phyloP scores from a whole-genome alignment of 2,113 vertebrate species.

The Neoarius graeffei region DNA sequence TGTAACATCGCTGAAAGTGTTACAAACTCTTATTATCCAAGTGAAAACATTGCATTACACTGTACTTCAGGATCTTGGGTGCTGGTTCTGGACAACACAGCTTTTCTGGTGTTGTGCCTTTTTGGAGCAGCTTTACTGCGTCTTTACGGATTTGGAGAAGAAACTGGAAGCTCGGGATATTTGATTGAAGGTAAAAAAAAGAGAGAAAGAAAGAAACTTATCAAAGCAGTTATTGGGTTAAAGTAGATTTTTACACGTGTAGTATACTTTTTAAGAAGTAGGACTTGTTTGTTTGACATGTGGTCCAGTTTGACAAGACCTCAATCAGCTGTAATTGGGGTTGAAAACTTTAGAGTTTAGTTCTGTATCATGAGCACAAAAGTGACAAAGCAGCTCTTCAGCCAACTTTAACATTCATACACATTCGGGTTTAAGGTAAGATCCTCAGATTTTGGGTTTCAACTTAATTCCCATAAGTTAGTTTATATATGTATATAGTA shows the following conservation, averaged over 20 bases:
- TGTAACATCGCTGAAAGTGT: slow-evolving; percentile 36
- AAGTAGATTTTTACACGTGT: neutral
- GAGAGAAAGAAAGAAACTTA: too few species aligned
- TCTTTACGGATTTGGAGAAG: slow-evolving; percentile 38
- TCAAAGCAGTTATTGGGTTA: neutral
- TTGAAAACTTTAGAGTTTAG: too few species aligned
- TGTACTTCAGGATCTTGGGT: neutral
- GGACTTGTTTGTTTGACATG: neutral
- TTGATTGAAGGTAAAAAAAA: slow-evolving; percentile 49
- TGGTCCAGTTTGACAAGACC: neutral
- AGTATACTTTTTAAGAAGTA: neutral
- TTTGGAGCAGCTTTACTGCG: neutral
- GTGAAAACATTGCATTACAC: slow-evolving; percentile 24
- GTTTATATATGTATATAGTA: too few species aligned
- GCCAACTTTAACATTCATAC: neutral
- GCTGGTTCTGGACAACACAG: neutral
- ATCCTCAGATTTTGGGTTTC: neutral
- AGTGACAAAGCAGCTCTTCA: neutral
- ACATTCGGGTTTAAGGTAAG: neutral
- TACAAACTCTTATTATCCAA: slow-evolving; percentile 38
- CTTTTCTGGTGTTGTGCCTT: neutral
- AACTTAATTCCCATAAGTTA: too few species aligned
- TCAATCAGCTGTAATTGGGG: too few species aligned
- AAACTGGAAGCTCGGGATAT: slow-evolving; percentile 24
- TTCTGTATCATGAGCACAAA: neutral